Conservation (phyloP, 2,888 invertebrate genomes). For the Andrena flavipes region DNA sequence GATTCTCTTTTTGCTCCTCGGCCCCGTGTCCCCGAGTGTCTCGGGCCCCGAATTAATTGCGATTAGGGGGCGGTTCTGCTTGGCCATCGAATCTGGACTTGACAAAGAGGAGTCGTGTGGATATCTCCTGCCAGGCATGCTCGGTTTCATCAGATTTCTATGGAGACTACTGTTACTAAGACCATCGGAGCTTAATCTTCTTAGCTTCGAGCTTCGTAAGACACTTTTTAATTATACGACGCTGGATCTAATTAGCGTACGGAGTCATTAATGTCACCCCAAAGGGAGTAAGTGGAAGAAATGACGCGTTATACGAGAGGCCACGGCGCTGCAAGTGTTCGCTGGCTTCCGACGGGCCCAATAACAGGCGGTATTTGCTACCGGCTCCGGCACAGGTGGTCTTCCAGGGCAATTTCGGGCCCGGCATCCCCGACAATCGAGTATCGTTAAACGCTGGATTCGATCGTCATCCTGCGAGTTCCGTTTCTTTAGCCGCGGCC, state of each 20-base stretch:
- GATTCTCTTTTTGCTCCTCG: conserved; percentile 27
- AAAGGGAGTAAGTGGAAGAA: too few species aligned
- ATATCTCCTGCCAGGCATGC: background rate
- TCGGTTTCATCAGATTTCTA: too few species aligned
- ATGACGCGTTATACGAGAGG: too few species aligned
- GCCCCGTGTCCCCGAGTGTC: conserved; percentile 7
- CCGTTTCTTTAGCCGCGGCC: conserved; percentile 60
- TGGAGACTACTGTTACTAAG: too few species aligned
- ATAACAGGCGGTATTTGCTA: background rate
- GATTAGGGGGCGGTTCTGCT: conserved; percentile 58
- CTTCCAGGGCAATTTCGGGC: conserved; percentile 57
- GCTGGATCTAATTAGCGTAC: too few species aligned
- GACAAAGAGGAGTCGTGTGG: background rate
- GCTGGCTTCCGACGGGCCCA: background rate
- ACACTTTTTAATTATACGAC: too few species aligned
- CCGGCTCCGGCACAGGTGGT: conserved; percentile 54
- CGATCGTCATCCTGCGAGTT: conserved; percentile 60
- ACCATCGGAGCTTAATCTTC: too few species aligned
- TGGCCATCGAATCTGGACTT: conserved; percentile 5
- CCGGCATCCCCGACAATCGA: conserved; percentile 55
- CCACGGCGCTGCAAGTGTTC: too few species aligned
- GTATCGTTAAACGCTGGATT: conserved; percentile 64
- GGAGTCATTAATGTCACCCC: too few species aligned
- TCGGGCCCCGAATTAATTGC: conserved; percentile 50
- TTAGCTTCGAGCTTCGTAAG: too few species aligned